These are phyloP conservation scores for Heteropelma amictum DNA, from an alignment of 2,888 invertebrate species.

Conservation along the genomic window DNA sequence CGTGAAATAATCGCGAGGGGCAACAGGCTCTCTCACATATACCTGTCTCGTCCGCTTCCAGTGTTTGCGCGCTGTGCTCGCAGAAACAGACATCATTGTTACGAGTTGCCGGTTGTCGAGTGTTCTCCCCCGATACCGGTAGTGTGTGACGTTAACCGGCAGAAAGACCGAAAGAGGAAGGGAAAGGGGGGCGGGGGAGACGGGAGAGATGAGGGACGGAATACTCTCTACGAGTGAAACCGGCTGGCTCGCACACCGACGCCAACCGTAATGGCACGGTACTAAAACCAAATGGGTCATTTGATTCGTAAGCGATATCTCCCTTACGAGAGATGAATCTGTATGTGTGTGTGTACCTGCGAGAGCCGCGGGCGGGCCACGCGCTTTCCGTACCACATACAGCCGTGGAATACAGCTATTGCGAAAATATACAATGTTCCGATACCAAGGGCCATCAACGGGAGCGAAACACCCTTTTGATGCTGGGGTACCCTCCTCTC, in stretches of 20 bases:
- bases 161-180: constrained; percentile 27
- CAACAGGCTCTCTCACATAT: no score
- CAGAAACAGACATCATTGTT: constrained; percentile 55
- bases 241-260: constrained; percentile 71
- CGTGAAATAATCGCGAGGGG: no score
- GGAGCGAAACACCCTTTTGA: constrained; percentile 60
- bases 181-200: not conserved
- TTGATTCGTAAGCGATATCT: constrained; percentile 77
- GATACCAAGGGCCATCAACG: constrained; percentile 69
- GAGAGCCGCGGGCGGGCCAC: constrained; percentile 56
- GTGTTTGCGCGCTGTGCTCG: constrained; percentile 15
- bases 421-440: constrained; percentile 73
- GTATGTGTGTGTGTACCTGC: constrained; percentile 61
- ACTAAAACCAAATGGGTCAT: constrained; percentile 77
- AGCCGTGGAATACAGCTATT: constrained; percentile 61
- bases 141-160: constrained; percentile 48
- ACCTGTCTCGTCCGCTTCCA: constrained; percentile 19
- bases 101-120: constrained; percentile 55
- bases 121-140: constrained; percentile 44
- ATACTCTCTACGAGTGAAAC: constrained; percentile 37
- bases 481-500: constrained; percentile 52
- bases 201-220: constrained; percentile 11
- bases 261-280: constrained; percentile 72
- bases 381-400: constrained; percentile 47
- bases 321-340: constrained; percentile 71